Base-by-base conservation (phyloP, 2,113 vertebrate genomes). In the Odocoileus hemionus region DNA sequence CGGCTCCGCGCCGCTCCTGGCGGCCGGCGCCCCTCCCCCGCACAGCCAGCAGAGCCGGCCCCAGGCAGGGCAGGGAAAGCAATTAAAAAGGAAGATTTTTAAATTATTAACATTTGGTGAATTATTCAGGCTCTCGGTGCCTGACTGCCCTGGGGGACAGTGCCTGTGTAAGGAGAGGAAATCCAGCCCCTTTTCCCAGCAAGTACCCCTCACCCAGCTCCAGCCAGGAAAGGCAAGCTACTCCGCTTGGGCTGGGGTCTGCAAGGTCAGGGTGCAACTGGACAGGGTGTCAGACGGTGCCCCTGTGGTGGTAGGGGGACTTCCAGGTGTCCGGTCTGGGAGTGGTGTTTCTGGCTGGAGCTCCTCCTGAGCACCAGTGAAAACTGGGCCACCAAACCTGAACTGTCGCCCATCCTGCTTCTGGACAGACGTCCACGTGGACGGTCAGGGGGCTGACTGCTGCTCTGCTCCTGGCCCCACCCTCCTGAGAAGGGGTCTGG, bases 21-120 rank as follows among this genome's bases (percentile, higher is more conserved):
- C 91, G 87, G 84, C 96, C 78, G 28, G 78, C 58, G 30, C 58
- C 98, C 97, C 96, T 1, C 97, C 60, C 83, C 80, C 60, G 78
- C 23, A 86, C 55, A 86, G 74, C 96, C 85, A 26, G 88, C 94
- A 1, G 33, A 80, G 94, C 96, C 45, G 16, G 95, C 98, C 97
- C 90, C 94, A 95, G 98, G 97, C 97, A 96, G 95, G 93, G 97
- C 94, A 95, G 50, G 96, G 88, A 95, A 98, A 98, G 98, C 98
- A 98, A 98, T 98, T 98, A 98, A 98, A 98, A 98, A 95, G 98
- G 89, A 95, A 97, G 97, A 98, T 98, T 98, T 98, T 97, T 99
- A 98, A 99, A 99, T 99, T 98, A 99, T 99, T 99, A 98, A 98
- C 97, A 97, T 98, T 98, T 98, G 97, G 98, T 99, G 87, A 99